Base-by-base conservation (phyloP, 2,797 vertebrate species). In the Menidia menidia region DNA sequence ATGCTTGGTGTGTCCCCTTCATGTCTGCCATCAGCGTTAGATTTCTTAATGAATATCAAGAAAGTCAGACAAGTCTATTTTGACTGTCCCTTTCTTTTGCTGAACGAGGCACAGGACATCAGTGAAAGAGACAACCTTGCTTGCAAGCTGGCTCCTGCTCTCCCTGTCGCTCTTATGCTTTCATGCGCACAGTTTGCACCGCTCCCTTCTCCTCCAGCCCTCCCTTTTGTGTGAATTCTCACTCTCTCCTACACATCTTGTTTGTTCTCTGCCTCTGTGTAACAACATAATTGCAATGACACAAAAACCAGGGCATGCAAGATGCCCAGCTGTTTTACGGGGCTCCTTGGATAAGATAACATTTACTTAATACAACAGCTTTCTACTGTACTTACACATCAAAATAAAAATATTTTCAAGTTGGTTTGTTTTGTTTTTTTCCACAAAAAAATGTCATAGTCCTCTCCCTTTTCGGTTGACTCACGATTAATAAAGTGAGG, bases 241-340 rank as follows among this genome's bases (percentile, higher is more conserved):
- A 69, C 79, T 57, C 82, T 67, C 70, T 55, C 74, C 61, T 25
- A 61, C 79, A 79, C 70, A 81, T 85, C 82, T 88, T 70, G 73
- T 82, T 87, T 77, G 67, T 75, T 64, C 78, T 77, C 76, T 78
- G 61, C 43, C 75, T 66, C 77, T 71, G 68, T 91, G 78, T 83
- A 64, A 90, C 87, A 89, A 92, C 92, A 91, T 92, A 92, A 94
- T 81, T 89, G 92, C 90, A 93, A 88, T 92, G 94, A 94, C 89
- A 88, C 91, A 88, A 87, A 81, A 88, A 89, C 90, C 80, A 63
- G 87, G 86, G 90, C 88, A 90, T 35, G 64, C 86, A 91, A 90
- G 85, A 88, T 89, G 88, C 86, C 90, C 94, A 94, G 94, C 94
- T 94, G 95, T 88, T 95, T 86, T 75, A 86, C 93, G 87, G 86